phyloP scores from a whole-genome alignment of 23 tunicate genomes.

The Oikopleura albicans region DNA sequence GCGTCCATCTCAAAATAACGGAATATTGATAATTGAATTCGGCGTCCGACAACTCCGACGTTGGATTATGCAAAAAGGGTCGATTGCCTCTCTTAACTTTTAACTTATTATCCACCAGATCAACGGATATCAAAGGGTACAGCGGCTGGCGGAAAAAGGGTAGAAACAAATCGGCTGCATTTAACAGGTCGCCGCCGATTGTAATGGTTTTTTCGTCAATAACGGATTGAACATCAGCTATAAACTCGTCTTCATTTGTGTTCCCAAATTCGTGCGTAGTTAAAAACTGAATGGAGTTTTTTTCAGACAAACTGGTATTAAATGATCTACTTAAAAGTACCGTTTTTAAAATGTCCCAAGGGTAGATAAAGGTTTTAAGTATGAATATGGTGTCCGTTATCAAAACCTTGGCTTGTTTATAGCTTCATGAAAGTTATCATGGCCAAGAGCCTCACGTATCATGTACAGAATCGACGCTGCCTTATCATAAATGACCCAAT shows the following conservation, averaged over 20 bases:
- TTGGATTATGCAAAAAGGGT: neutral
- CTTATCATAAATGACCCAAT: conserved; percentile 22
- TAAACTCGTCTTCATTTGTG: no score
- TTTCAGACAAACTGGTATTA: no score
- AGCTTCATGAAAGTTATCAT: conserved; percentile 26
- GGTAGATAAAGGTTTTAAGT: no score
- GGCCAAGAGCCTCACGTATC: conserved; percentile 41
- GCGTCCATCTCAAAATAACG: neutral
- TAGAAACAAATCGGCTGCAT: neutral
- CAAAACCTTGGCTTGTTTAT: no score
- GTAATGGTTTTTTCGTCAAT: neutral
- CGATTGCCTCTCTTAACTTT: neutral
- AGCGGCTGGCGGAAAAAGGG: neutral
- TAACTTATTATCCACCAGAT: neutral
- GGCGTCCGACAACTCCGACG: neutral
- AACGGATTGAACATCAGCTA: no score
- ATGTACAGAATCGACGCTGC: conserved; percentile 48
- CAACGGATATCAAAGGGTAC: neutral
- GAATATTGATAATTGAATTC: neutral
- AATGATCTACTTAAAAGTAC: no score
- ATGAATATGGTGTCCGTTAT: no score
- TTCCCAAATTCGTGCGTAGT: no score
- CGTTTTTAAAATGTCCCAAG: no score
- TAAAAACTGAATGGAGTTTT: no score
- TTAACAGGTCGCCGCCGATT: neutral